A percentile compares a stretch with the other conserved stretches of the same genome.
Evolutionary conservation across 2,888 invertebrate species (phyloP).

Genomic region (Azorinus chamasolen): DNA sequence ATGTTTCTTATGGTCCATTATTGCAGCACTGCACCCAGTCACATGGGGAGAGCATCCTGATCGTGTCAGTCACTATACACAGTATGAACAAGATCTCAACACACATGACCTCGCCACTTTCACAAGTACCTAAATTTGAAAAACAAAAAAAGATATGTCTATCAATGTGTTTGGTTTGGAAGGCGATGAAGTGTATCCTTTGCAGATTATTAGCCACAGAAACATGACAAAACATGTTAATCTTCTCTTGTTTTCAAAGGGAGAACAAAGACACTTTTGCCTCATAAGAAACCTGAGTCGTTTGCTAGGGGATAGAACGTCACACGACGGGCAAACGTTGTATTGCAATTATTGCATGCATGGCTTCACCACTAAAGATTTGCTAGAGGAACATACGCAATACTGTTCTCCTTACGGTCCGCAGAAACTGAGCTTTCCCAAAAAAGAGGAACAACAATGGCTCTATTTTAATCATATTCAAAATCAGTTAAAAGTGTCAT

Average conservation of each 20-base stretch:
- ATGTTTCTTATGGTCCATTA: conserved; percentile 41
- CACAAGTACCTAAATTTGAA: conserved; percentile 12
- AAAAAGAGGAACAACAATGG: conserved; percentile 34
- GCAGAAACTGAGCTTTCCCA: conserved; percentile 43
- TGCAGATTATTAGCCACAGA: conserved; percentile 3
- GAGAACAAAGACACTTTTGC: conserved; percentile 19
- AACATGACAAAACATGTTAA: conserved; percentile 22
- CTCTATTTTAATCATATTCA: conserved; percentile 27
- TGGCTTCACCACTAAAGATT: conserved; percentile 27
- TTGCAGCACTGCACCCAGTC: conserved; percentile 31
- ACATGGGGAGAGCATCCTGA: conserved; percentile 10
- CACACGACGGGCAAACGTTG: conserved; percentile 21
- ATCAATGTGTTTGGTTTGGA: conserved; percentile 32
- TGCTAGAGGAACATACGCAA: conserved; percentile 26
- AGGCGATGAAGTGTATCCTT: conserved; percentile 6
- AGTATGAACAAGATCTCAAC: conserved; percentile 25
- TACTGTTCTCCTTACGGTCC: conserved; percentile 47
- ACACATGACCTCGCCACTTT: conserved; percentile 1
- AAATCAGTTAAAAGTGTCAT: conserved; percentile 36
- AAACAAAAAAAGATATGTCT: conserved; percentile 30
- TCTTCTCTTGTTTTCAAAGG: conserved; percentile 25
- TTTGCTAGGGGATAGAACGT: conserved; percentile 27
- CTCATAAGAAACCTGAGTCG: conserved; percentile 39
- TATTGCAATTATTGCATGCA: conserved; percentile 48
- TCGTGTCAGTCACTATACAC: conserved; percentile 20